Percentiles rank a stretch among this genome's conserved stretches.
These are phyloP conservation scores for Ictalurus punctatus DNA, from an alignment of 2,113 vertebrate genomes.

Conservation along the genomic window DNA sequence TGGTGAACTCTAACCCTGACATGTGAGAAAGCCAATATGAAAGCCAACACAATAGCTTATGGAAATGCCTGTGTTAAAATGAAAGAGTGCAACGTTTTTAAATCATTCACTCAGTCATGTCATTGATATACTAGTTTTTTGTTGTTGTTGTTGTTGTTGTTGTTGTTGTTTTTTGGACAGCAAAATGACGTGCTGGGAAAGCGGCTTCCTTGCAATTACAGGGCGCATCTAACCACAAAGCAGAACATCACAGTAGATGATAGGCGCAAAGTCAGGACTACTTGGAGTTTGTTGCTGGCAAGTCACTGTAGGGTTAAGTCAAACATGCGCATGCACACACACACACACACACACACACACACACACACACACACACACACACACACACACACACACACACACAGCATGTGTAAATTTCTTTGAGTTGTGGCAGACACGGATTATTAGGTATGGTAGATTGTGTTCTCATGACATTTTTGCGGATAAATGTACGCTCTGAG, in stretches of 20 bases:
- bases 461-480: background rate
- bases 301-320: background rate
- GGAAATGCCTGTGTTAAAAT: conserved; percentile 68
- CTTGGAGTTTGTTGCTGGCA: conserved; percentile 1
- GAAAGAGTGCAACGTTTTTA: conserved; percentile 64
- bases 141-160: conserved; percentile 5
- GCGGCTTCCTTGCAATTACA: conserved; percentile 62
- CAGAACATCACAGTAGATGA: conserved; percentile 67
- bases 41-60: conserved; percentile 65
- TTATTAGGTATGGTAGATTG: background rate
- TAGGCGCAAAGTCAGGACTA: conserved; percentile 22
- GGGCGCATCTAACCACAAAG: conserved; percentile 56
- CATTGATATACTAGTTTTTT: conserved; percentile 72
- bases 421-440: background rate
- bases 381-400: background rate
- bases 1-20: conserved; percentile 58
- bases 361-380: background rate
- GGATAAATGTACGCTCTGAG: background rate
- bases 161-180: conserved; percentile 15
- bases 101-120: conserved; percentile 65
- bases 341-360: background rate
- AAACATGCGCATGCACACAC: background rate
- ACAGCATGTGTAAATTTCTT: background rate
- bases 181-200: conserved; percentile 64
- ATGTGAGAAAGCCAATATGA: conserved; percentile 64